Conservation (phyloP, 2,797 vertebrate species). For the Sebastes cheni region DNA sequence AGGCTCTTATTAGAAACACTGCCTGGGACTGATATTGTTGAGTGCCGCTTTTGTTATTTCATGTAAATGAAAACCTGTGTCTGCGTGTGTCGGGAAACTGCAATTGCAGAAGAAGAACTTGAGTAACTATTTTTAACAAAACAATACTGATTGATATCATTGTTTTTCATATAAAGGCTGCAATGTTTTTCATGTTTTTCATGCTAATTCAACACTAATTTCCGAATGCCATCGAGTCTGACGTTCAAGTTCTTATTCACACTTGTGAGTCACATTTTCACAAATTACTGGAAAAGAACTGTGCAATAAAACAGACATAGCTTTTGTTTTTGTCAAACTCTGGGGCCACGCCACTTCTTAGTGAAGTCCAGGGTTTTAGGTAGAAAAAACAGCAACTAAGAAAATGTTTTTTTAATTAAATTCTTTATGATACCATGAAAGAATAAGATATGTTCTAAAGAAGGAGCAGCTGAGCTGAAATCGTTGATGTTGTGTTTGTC, state of each 20-base stretch:
- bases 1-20: conserved; percentile 18
- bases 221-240: not conserved
- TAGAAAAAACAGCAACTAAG: not conserved
- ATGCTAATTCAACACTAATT: not conserved
- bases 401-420: too few species aligned
- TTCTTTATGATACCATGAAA: not conserved
- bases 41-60: not conserved
- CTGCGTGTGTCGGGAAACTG: not conserved
- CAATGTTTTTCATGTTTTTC: not conserved
- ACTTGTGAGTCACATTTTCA: conserved; percentile 61
- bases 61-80: not conserved
- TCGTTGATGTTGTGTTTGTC: not conserved
- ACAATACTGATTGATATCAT: not conserved
- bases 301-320: conserved; percentile 29
- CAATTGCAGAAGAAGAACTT: not conserved
- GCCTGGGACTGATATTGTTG: not conserved
- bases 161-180: not conserved
- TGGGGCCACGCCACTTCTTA: not conserved
- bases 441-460: not conserved
- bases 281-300: conserved; percentile 58
- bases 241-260: not conserved
- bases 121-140: conserved; percentile 1
- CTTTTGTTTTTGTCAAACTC: conserved; percentile 35
- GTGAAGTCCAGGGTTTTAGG: not conserved
- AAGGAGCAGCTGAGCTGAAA: not conserved